Evolutionary conservation across 2,888 invertebrate genomes (phyloP).

Genomic region (Arrhopalites spinosus): DNA sequence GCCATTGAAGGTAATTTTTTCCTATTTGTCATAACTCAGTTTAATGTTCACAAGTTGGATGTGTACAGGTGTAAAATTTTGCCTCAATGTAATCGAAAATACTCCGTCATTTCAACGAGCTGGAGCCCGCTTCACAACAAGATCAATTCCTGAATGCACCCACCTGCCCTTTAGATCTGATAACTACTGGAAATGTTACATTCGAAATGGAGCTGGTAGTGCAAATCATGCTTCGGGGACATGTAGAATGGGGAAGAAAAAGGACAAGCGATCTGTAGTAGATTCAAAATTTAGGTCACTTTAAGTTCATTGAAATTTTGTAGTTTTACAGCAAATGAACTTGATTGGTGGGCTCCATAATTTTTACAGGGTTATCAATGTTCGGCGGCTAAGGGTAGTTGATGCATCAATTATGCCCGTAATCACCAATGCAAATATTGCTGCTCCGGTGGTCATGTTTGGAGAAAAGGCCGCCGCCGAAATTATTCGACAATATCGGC

Average conservation of each 20-base stretch:
- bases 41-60: too few species aligned
- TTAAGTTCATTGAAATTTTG: too few species aligned
- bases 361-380: too few species aligned
- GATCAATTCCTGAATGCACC: neutral
- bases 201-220: neutral
- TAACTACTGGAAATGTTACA: conserved; percentile 1
- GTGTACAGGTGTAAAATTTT: neutral
- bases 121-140: neutral
- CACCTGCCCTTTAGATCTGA: neutral
- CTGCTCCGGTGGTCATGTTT: too few species aligned
- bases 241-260: neutral
- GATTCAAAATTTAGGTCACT: neutral
- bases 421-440: too few species aligned
- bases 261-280: neutral
- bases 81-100: neutral
- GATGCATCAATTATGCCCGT: too few species aligned
- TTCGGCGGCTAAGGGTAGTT: too few species aligned
- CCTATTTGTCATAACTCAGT: too few species aligned
- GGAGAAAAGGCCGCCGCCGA: too few species aligned
- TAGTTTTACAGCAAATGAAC: too few species aligned
- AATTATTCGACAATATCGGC: too few species aligned
- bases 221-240: neutral
- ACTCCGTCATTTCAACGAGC: neutral
- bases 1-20: conserved; percentile 4
- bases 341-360: too few species aligned